These are phyloP conservation scores for Ganaspis brasiliensis DNA, from an alignment of 2,888 invertebrate species.

Conservation along the genomic window DNA sequence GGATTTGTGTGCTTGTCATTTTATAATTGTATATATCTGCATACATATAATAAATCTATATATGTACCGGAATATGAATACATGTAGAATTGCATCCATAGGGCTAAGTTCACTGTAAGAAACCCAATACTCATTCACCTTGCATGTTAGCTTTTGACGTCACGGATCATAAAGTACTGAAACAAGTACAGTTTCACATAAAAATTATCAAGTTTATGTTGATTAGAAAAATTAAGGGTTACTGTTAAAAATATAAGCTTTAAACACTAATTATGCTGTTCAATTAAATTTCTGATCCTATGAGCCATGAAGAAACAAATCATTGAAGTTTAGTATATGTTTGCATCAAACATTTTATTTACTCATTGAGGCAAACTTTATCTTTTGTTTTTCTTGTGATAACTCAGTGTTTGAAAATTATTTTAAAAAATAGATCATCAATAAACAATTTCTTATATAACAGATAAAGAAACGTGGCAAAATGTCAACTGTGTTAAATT, in stretches of 20 bases:
- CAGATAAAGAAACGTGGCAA: too few species aligned
- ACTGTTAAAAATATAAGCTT: neutral
- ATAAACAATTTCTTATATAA: too few species aligned
- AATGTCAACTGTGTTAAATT: too few species aligned
- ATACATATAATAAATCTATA: constrained; percentile 52
- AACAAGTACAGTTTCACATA: constrained; percentile 15
- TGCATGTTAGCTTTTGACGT: constrained; percentile 66
- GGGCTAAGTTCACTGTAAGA: constrained; percentile 61
- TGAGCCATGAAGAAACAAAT: too few species aligned
- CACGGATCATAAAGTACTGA: constrained; percentile 61
- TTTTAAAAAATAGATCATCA: too few species aligned
- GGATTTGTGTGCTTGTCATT: constrained; percentile 20
- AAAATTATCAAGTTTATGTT: constrained; percentile 25
- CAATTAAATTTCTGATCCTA: too few species aligned
- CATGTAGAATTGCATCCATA: constrained; percentile 56
- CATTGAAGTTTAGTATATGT: too few species aligned
- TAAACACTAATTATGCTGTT: too few species aligned
- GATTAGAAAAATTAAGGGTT: neutral
- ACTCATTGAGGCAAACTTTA: too few species aligned
- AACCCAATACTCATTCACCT: constrained; percentile 69
- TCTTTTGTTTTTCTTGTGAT: too few species aligned
- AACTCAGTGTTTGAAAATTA: too few species aligned
- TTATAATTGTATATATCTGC: constrained; percentile 46
- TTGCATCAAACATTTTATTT: too few species aligned
- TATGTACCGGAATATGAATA: constrained; percentile 59